These are phyloP conservation scores for Hafferia zeledoni DNA, from an alignment of 2,797 vertebrate genomes.

Conservation along the genomic window DNA sequence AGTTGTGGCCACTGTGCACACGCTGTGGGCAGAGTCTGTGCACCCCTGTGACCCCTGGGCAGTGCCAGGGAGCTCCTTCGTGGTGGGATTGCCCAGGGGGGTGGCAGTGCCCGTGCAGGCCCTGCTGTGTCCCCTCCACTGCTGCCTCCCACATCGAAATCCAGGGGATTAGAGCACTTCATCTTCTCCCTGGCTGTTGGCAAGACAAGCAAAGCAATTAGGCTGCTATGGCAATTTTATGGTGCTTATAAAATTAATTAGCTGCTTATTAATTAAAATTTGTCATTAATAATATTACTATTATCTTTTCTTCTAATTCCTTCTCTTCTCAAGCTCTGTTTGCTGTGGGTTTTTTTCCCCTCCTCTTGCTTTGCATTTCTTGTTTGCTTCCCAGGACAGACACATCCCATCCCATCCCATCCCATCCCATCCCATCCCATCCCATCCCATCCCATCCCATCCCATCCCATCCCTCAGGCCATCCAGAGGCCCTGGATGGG, in stretches of 20 bases:
- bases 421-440: not conserved
- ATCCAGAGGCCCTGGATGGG: not conserved
- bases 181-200: slow-evolving; percentile 17
- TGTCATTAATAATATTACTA: slow-evolving; percentile 23
- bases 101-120: not conserved
- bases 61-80: not conserved
- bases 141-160: not conserved
- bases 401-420: not conserved
- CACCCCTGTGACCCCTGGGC: not conserved
- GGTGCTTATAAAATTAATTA: slow-evolving; percentile 61
- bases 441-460: not conserved
- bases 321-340: not conserved
- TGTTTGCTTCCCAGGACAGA: not conserved
- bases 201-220: slow-evolving; percentile 44
- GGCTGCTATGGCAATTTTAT: slow-evolving; percentile 59
- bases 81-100: rapidly evolving
- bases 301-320: not conserved
- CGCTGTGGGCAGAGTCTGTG: rapidly evolving
- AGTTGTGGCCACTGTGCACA: rapidly evolving
- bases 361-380: not conserved
- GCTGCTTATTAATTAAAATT: slow-evolving; percentile 30
- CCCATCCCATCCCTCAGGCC: not conserved
- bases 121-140: not conserved
- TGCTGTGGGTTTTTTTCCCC: rapidly evolving
- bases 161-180: not conserved